These are phyloP conservation scores for Branchinecta lynchi DNA, from an alignment of 1,140 invertebrate species.

Conservation along the genomic window DNA sequence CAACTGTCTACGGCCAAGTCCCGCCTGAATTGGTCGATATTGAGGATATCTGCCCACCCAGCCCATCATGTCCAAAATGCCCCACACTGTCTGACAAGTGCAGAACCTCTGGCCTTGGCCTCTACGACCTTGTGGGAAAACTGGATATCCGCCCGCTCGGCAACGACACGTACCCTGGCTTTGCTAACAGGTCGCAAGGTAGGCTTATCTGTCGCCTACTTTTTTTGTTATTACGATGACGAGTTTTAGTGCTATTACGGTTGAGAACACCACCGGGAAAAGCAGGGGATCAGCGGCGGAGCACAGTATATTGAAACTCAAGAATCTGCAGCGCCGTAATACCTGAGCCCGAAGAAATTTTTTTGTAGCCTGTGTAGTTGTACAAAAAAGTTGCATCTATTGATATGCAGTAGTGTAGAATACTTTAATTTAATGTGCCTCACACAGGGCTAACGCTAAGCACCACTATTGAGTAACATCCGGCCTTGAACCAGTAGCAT, in stretches of 20 bases:
- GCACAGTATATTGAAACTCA: no score
- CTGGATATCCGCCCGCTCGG: constrained; percentile 41
- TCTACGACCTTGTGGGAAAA: constrained; percentile 37
- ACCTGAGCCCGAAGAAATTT: no score
- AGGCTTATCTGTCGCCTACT: constrained; percentile 13
- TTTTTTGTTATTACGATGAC: neutral
- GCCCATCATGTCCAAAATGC: constrained; percentile 36
- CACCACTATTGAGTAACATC: no score
- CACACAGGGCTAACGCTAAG: no score
- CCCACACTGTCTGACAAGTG: constrained; percentile 31
- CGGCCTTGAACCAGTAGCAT: no score
- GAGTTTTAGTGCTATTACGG: constrained; percentile 23
- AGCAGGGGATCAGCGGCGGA: no score
- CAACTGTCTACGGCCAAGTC: constrained; percentile 31
- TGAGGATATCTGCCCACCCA: constrained; percentile 42
- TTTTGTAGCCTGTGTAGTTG: no score
- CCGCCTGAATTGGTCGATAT: constrained; percentile 18
- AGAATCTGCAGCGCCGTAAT: no score
- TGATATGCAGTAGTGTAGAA: no score
- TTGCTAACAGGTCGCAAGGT: constrained; percentile 42
- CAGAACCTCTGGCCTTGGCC: constrained; percentile 39
- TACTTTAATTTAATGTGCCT: no score
- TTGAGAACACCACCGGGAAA: no score
- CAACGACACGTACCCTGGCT: constrained; percentile 39
- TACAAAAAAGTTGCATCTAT: no score